Conservation (phyloP, 1,140 invertebrate genomes). For the Bathynomus jamesi region DNA sequence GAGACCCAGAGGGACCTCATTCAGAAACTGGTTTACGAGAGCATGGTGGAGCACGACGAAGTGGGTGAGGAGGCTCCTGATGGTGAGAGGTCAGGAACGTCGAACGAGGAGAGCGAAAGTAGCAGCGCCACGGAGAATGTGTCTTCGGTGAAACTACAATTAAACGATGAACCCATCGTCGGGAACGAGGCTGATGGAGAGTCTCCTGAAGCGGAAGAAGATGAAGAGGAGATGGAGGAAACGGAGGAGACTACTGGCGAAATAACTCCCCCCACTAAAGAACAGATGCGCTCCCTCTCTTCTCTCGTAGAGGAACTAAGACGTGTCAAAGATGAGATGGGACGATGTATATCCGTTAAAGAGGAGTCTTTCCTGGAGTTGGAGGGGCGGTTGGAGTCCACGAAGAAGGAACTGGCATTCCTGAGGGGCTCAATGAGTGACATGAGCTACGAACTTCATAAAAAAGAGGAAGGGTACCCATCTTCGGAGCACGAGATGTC, state of each 20-base stretch:
- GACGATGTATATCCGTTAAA: conserved; percentile 30
- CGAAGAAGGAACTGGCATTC: conserved; percentile 23
- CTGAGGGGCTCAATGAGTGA: conserved; percentile 19
- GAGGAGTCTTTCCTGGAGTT: conserved; percentile 31
- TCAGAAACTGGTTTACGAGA: conserved; percentile 5
- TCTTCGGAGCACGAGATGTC: conserved; percentile 14
- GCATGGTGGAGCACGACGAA: not conserved
- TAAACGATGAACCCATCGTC: not conserved
- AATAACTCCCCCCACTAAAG: not conserved
- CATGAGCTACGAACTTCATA: conserved; percentile 27
- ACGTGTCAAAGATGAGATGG: conserved; percentile 34
- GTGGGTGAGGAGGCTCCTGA: not conserved
- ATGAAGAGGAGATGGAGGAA: not conserved
- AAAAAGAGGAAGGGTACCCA: conserved; percentile 28
- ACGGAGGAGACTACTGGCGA: not conserved
- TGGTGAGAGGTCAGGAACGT: conserved; percentile 3
- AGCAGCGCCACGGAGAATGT: not conserved
- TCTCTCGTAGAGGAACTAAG: conserved; percentile 25
- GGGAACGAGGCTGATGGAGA: not conserved
- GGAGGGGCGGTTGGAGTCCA: conserved; percentile 23
- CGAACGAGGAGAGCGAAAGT: not conserved
- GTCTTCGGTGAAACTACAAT: not conserved
- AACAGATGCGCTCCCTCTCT: conserved; percentile 26
- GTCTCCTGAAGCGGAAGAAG: too few species aligned
- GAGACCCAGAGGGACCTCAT: not conserved